Conservation (phyloP, 2,797 vertebrate genomes). For the Paramormyrops hopkinsi region DNA sequence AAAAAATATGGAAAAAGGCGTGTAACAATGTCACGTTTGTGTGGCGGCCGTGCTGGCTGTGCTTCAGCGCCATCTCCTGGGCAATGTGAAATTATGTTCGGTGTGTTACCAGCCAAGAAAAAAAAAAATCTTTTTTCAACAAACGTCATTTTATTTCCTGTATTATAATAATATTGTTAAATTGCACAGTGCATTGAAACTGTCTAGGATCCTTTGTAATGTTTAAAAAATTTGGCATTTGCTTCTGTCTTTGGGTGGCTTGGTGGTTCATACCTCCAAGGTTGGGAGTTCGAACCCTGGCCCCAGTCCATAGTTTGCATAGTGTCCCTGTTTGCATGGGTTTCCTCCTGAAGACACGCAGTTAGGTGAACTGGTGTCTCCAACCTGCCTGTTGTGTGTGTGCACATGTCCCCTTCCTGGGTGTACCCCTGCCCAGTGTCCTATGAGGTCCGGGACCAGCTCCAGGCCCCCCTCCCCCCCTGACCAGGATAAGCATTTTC, state of each 20-base stretch:
- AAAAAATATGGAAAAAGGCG: neutral
- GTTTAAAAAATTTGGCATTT: neutral
- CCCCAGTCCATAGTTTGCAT: neutral
- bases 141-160: neutral
- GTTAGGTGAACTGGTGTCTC: neutral
- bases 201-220: neutral
- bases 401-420: neutral
- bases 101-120: neutral
- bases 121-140: neutral
- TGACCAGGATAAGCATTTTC: neutral
- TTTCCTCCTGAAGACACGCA: neutral
- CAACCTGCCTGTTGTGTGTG: neutral
- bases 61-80: slow-evolving; percentile 73
- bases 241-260: neutral
- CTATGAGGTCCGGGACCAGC: neutral
- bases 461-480: neutral
- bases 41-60: slow-evolving; percentile 37
- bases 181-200: neutral
- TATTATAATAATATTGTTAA: neutral
- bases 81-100: neutral
- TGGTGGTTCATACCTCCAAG: neutral
- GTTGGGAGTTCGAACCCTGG: neutral
- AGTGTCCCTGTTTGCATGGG: neutral
- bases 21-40: neutral
- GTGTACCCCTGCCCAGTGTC: neutral